phyloP scores from a whole-genome alignment of 2,113 vertebrate species.

The Tympanuchus pallidicinctus region DNA sequence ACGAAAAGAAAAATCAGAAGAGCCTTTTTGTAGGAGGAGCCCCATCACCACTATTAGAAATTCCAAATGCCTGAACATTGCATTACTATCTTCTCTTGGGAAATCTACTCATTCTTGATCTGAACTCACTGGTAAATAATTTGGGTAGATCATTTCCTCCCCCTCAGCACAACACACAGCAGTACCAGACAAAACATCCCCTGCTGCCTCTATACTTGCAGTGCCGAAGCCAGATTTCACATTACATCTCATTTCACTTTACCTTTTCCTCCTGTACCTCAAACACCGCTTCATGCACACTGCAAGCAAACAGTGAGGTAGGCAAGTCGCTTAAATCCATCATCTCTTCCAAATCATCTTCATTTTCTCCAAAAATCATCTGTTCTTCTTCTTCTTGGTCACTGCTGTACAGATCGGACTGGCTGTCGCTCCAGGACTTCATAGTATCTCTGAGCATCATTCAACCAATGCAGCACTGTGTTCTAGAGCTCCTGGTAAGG shows the following conservation, averaged over 20 bases:
- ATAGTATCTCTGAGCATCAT: slow-evolving; percentile 85
- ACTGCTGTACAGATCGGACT: slow-evolving; percentile 89
- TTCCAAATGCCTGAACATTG: neutral
- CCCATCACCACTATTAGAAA: neutral
- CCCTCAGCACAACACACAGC: neutral
- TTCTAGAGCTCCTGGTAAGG: neutral
- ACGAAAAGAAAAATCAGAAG: neutral
- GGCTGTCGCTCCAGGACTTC: slow-evolving; percentile 88
- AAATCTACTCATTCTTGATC: neutral
- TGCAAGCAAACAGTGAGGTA: slow-evolving; percentile 91
- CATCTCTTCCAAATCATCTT: slow-evolving; percentile 90
- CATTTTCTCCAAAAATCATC: slow-evolving; percentile 92
- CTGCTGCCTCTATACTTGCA: neutral
- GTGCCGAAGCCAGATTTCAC: neutral
- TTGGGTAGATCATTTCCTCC: neutral
- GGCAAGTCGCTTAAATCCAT: slow-evolving; percentile 95
- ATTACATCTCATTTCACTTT: slow-evolving; percentile 9
- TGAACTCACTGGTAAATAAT: neutral
- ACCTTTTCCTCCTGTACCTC: slow-evolving; percentile 88
- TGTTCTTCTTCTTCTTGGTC: slow-evolving; percentile 90
- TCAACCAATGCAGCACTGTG: neutral
- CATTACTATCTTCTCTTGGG: neutral
- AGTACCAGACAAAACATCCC: neutral
- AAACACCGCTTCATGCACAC: slow-evolving; percentile 89
- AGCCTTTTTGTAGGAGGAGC: neutral